Conservation (phyloP, 2,113 vertebrate genomes). For the Scartelaos histophorus region DNA sequence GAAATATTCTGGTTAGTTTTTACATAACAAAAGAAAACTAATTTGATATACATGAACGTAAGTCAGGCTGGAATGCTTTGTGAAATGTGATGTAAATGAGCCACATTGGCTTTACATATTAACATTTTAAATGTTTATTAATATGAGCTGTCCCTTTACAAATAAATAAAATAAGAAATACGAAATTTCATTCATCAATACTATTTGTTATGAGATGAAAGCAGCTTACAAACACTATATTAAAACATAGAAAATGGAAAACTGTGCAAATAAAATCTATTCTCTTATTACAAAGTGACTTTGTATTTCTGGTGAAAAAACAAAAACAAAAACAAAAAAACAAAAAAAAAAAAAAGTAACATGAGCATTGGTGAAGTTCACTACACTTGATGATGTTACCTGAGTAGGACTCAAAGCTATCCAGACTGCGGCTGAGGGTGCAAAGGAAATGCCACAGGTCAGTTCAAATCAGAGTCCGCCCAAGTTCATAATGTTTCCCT, state of each 20-base stretch:
- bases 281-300: background rate
- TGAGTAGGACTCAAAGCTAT: slow-evolving; percentile 82
- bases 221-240: slow-evolving; percentile 32
- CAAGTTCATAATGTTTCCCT: background rate
- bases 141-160: too few relatives aligned
- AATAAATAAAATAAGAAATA: too few relatives aligned
- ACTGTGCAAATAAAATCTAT: slow-evolving; percentile 16
- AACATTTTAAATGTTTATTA: too few relatives aligned
- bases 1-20: background rate
- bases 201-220: slow-evolving; percentile 16
- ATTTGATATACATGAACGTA: background rate
- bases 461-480: slow-evolving; percentile 36
- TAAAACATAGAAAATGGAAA: slow-evolving; percentile 33
- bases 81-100: too few relatives aligned
- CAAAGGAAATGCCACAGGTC: slow-evolving; percentile 68
- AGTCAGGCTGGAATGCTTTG: background rate
- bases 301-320: slow-evolving; percentile 22
- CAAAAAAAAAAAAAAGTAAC: slow-evolving; percentile 30
- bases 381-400: slow-evolving; percentile 70
- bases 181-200: background rate
- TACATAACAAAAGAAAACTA: background rate
- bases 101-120: too few relatives aligned
- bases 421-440: slow-evolving; percentile 79
- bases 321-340: slow-evolving; percentile 31
- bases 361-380: slow-evolving; percentile 45